Conservation (phyloP, 2,113 vertebrate genomes). For the Cynoglossus semilaevis region DNA sequence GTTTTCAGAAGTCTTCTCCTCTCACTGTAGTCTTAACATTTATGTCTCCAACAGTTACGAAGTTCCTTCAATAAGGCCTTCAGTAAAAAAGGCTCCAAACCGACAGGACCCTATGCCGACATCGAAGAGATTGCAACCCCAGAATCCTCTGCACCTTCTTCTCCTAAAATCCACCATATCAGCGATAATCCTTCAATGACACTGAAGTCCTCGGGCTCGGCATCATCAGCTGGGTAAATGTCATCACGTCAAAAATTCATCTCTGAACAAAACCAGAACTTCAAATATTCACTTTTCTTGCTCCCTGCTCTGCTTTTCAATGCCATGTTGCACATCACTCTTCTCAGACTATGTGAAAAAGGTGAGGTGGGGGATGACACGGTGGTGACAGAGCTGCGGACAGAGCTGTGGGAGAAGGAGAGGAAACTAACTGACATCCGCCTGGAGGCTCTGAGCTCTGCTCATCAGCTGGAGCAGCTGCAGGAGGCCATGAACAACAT, state of each 20-base stretch:
- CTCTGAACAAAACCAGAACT: not conserved
- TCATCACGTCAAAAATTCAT: too few species aligned
- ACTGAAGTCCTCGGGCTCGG: slow-evolving; percentile 80
- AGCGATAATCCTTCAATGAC: slow-evolving; percentile 71
- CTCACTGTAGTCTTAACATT: not conserved
- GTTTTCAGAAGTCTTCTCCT: not conserved
- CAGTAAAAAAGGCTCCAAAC: slow-evolving; percentile 94
- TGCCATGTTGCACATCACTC: slow-evolving; percentile 1
- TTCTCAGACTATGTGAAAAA: slow-evolving; percentile 55
- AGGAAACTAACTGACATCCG: slow-evolving; percentile 96
- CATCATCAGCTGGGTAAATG: slow-evolving; percentile 81
- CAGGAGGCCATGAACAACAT: slow-evolving; percentile 96
- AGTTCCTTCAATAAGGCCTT: slow-evolving; percentile 99
- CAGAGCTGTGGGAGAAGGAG: slow-evolving; percentile 97
- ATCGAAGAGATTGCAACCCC: slow-evolving; percentile 96
- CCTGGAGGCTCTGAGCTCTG: slow-evolving; percentile 91
- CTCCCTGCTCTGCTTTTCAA: not conserved
- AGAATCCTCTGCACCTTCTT: slow-evolving; percentile 91
- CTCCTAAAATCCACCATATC: slow-evolving; percentile 84
- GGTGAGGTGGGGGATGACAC: slow-evolving; percentile 82
- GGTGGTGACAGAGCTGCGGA: slow-evolving; percentile 88
- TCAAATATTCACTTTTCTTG: not conserved
- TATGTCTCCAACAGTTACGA: slow-evolving; percentile 78
- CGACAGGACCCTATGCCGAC: slow-evolving; percentile 87
- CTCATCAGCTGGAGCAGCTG: slow-evolving; percentile 94